Evolutionary conservation across 2,113 vertebrate species (phyloP).

Genomic region (Bubo blakistoni): DNA sequence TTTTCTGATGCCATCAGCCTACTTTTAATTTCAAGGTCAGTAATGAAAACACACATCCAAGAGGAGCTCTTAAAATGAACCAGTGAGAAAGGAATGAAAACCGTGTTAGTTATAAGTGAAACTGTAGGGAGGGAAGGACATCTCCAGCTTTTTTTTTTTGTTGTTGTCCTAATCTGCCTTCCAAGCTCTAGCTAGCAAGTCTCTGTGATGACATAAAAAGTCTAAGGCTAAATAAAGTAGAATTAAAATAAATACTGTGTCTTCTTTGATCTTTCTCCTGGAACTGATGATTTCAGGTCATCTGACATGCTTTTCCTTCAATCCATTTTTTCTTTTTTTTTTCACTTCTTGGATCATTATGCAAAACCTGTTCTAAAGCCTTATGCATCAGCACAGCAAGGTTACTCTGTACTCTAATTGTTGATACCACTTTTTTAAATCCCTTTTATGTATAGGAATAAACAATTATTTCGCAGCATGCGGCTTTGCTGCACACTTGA

Average conservation of each 20-base stretch:
- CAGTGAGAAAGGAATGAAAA: not conserved
- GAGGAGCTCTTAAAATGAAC: not conserved
- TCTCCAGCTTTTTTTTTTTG: not conserved
- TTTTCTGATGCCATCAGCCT: not conserved
- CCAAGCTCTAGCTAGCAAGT: not conserved
- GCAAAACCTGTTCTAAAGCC: not conserved
- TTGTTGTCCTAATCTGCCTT: not conserved
- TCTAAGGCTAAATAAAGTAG: not conserved
- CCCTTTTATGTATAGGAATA: not conserved
- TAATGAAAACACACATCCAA: not conserved
- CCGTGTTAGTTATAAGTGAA: not conserved
- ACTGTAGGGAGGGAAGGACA: not conserved
- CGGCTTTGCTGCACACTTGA: not conserved
- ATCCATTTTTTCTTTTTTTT: not conserved
- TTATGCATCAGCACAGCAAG: accelerated
- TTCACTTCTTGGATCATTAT: not conserved
- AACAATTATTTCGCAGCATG: not conserved
- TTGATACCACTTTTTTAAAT: not conserved
- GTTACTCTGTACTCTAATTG: not conserved
- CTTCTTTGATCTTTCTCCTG: not conserved
- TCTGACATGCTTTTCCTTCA: not conserved
- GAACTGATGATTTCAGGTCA: not conserved
- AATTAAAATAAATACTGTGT: not conserved
- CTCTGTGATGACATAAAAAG: not conserved
- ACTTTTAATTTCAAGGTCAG: not conserved